These are phyloP conservation scores for Eulemur albifrons DNA, from an alignment of 2,797 vertebrate genomes.

Conservation along the genomic window DNA sequence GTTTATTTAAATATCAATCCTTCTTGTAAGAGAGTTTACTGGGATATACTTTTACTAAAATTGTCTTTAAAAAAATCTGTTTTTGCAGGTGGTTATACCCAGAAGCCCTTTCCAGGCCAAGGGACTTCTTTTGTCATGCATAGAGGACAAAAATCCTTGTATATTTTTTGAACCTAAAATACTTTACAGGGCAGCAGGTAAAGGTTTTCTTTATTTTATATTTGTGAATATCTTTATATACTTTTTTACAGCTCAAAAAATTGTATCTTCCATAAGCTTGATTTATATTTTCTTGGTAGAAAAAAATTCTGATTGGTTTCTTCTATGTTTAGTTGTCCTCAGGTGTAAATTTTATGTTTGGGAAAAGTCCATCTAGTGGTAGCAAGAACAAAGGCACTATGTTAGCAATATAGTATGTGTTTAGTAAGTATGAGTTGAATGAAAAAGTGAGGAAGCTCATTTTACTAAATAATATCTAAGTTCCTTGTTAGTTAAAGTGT, in stretches of 20 bases:
- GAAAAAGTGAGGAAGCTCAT: not conserved
- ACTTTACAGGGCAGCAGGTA: conserved; percentile 98
- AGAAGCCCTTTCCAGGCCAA: conserved; percentile 97
- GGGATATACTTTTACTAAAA: conserved; percentile 51
- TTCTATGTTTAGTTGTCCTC: conserved; percentile 23
- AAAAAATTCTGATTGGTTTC: not conserved
- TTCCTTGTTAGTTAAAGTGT: not conserved
- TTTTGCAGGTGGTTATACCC: conserved; percentile 93
- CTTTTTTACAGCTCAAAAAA: not conserved
- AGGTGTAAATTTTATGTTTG: not conserved
- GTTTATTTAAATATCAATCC: conserved; percentile 16
- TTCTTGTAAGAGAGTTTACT: not conserved
- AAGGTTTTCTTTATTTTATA: conserved; percentile 76
- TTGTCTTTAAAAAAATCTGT: conserved; percentile 63
- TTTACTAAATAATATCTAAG: not conserved
- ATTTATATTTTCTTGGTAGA: conserved; percentile 14
- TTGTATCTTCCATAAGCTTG: not conserved
- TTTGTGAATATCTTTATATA: conserved; percentile 17
- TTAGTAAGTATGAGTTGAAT: not conserved
- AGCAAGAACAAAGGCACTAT: not conserved
- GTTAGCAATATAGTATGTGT: not conserved
- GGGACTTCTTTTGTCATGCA: conserved; percentile 95
- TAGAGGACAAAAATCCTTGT: conserved; percentile 96
- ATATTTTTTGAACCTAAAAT: conserved; percentile 99
- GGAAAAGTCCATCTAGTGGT: not conserved